Evolutionary conservation across 2,113 vertebrate species (phyloP), one percentile per base, ranked within the genome.

Genomic region (Epinephelus lanceolatus): DNA sequence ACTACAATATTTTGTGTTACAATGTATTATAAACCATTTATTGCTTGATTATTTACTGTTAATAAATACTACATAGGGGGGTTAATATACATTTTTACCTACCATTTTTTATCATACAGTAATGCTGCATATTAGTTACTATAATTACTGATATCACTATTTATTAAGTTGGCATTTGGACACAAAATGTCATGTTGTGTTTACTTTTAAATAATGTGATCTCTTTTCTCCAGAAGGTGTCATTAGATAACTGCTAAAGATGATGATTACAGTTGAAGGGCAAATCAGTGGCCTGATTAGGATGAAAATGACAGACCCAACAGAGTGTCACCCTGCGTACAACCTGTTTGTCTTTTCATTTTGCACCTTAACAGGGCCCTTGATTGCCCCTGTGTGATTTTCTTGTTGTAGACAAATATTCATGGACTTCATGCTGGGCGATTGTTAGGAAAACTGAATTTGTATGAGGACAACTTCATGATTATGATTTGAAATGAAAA

Each of bases 231-330:
- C 12, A 49, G 30, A 77, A 57, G 18, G 23, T 21, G n/a, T 6
- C 30, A 67, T 57, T 23, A 69, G 51, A 23, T 52, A 52, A 40
- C 55, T 19, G 10, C 15, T 53, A 17, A 57, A 45, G 79, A 21
- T 40, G n/a, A 74, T 78, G 56, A 85, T 83, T 74, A 62, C 45
- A 49, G 52, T 21, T 47, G 51, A 84, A 78, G 56, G 30, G 52
- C 45, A 66, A 85, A 83, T 81, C 76, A 78, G n/a, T 72, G 12
- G n/a, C 10, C 18, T 78, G 53, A 83, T 86, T 61, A 70, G 17
- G 12, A 62, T 42, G 11, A 71, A 84, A 80, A 78, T 15, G 4
- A 73, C 23, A n/a, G 59, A 42, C 33, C 59, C 10, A 70, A 23
- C 27, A 59, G 53, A 61, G 55, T 45, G 23, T 57, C 13, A 51